Conservation (phyloP, 2,113 vertebrate species). For the Brachyistius frenatus region DNA sequence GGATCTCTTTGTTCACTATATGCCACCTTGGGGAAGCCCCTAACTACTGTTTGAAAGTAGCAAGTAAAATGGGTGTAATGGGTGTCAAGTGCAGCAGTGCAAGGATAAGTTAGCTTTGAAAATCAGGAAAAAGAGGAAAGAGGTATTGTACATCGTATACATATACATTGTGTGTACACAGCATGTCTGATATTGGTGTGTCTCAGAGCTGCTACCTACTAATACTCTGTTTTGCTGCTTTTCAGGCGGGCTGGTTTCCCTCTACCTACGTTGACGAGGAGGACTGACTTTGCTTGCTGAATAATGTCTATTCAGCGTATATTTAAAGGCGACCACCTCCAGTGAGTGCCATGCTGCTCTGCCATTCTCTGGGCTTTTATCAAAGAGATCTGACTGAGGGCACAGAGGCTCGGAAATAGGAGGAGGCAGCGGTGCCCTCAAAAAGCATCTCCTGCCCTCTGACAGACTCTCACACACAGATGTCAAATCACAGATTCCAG, state of each 20-base stretch:
- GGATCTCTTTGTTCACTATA: too few species aligned
- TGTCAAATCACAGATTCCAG: constrained; percentile 65
- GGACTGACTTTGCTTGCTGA: constrained; percentile 81
- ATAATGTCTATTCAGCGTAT: constrained; percentile 6
- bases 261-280: constrained; percentile 96
- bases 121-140: too few species aligned
- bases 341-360: constrained; percentile 14
- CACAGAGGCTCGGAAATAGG: constrained; percentile 36
- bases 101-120: too few species aligned
- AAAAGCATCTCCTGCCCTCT: constrained; percentile 49
- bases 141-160: too few species aligned
- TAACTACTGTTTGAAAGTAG: too few species aligned
- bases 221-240: not conserved
- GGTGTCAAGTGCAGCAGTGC: too few species aligned
- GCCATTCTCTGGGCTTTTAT: constrained; percentile 39
- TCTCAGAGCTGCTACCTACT: not conserved
- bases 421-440: constrained; percentile 33
- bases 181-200: too few species aligned
- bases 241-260: constrained; percentile 96
- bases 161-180: too few species aligned
- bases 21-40: too few species aligned
- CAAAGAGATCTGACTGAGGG: constrained; percentile 49
- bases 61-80: too few species aligned
- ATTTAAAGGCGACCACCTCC: constrained; percentile 21
- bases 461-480: constrained; percentile 56